phyloP scores from a whole-genome alignment of 2,113 vertebrate species.

The Hymenochirus boettgeri region DNA sequence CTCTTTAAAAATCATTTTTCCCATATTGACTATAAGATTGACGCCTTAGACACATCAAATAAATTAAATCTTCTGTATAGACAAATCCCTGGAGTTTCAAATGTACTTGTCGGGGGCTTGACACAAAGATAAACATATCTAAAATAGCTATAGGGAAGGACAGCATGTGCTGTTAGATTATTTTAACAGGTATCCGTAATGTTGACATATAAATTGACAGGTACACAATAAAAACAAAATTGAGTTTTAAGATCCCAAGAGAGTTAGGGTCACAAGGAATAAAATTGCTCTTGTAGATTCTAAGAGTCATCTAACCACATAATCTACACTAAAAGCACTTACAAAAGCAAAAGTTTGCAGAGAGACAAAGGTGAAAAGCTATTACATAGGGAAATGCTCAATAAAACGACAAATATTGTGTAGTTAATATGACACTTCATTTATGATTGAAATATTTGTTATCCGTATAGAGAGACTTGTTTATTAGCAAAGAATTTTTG shows the following conservation, averaged over 20 bases:
- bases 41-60: constrained; percentile 7
- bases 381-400: not conserved
- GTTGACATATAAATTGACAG: constrained; percentile 35
- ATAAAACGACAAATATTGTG: not conserved
- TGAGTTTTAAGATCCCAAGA: constrained; percentile 13
- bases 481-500: no score
- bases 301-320: constrained; percentile 15
- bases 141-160: constrained; percentile 34
- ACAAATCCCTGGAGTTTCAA: constrained; percentile 10
- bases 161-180: constrained; percentile 22
- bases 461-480: no score
- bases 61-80: constrained; percentile 27
- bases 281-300: constrained; percentile 32
- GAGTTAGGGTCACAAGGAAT: constrained; percentile 26
- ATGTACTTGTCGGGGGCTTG: not conserved
- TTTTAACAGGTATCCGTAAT: constrained; percentile 24
- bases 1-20: constrained; percentile 18
- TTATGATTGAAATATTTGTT: no score
- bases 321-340: constrained; percentile 16
- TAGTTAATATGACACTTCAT: no score
- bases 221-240: constrained; percentile 35
- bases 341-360: not conserved
- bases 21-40: constrained; percentile 13
- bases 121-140: constrained; percentile 29
- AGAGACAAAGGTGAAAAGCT: constrained; percentile 2